These are phyloP conservation scores for Eulemur macaco DNA, from an alignment of 2,113 vertebrate genomes.

Conservation along the genomic window DNA sequence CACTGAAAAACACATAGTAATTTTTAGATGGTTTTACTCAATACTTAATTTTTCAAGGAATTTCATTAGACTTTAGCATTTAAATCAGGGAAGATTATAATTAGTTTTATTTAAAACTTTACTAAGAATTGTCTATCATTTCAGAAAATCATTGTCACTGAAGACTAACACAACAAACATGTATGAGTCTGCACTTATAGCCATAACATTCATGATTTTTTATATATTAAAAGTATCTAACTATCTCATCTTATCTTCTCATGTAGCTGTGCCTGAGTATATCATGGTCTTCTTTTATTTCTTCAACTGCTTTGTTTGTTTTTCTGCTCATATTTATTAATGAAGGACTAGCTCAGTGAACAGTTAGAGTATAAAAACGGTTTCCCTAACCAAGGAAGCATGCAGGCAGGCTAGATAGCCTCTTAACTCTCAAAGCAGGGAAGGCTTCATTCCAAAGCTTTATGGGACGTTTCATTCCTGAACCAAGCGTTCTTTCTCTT, in stretches of 20 bases:
- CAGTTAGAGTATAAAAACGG: neutral
- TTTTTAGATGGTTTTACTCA: neutral
- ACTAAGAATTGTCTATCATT: neutral
- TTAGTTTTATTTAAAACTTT: neutral
- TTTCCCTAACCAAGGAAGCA: neutral
- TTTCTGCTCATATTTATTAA: neutral
- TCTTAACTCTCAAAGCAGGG: neutral
- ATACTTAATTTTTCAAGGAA: neutral
- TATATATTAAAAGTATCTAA: neutral
- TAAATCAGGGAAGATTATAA: neutral
- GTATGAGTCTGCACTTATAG: neutral
- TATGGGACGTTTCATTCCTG: neutral
- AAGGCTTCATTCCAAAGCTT: neutral
- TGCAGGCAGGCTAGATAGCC: neutral
- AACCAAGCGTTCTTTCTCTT: neutral
- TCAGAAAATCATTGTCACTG: neutral
- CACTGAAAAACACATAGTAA: neutral
- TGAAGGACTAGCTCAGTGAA: neutral
- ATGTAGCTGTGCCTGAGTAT: neutral
- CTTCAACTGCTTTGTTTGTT: neutral
- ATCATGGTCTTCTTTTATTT: neutral
- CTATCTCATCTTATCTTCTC: neutral
- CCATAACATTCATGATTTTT: neutral
- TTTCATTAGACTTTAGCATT: neutral
- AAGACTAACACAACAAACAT: neutral